A percentile compares a stretch with the other conserved stretches of the same genome.
These are phyloP conservation scores for Triops longicaudatus DNA, from an alignment of 1,140 invertebrate genomes.

Conservation along the genomic window DNA sequence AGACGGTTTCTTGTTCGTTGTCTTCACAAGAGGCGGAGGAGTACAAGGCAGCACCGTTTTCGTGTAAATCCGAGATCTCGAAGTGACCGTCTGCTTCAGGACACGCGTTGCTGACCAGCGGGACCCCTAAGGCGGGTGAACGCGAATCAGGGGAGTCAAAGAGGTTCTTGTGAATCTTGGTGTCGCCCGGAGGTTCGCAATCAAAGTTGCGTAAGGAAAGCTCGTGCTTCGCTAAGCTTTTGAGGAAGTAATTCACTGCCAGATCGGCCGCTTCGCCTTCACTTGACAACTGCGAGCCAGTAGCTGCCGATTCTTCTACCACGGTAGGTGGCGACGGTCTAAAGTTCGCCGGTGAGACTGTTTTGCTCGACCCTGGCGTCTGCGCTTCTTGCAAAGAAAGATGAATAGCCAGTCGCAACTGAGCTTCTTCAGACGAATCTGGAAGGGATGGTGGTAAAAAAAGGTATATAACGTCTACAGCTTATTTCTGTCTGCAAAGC, in stretches of 20 bases:
- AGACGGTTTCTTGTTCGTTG: constrained; percentile 36
- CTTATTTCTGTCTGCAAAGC: background rate
- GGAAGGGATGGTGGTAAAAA: background rate
- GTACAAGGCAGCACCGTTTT: constrained; percentile 38
- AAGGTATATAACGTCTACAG: background rate
- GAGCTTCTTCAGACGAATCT: constrained; percentile 38
- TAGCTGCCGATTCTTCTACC: constrained; percentile 26
- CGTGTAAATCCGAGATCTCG: constrained; percentile 47
- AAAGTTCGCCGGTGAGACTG: background rate
- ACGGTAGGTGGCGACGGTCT: constrained; percentile 25
- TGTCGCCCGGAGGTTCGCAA: constrained; percentile 25
- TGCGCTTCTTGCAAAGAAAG: constrained; percentile 42
- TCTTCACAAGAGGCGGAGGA: constrained; percentile 36
- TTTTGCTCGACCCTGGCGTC: background rate
- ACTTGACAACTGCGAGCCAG: background rate
- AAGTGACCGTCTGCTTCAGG: constrained; percentile 45
- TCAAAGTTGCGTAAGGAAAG: constrained; percentile 30
- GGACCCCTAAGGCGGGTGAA: background rate
- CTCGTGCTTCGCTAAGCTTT: constrained; percentile 42
- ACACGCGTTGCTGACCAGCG: background rate
- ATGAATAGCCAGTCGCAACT: constrained; percentile 44
- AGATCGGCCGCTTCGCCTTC: constrained; percentile 38
- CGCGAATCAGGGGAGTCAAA: constrained; percentile 29
- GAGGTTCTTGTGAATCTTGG: constrained; percentile 31
- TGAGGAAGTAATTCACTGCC: constrained; percentile 48